Evolutionary conservation across 1,140 invertebrate genomes (phyloP).

Genomic region (Solenopsis fugax): DNA sequence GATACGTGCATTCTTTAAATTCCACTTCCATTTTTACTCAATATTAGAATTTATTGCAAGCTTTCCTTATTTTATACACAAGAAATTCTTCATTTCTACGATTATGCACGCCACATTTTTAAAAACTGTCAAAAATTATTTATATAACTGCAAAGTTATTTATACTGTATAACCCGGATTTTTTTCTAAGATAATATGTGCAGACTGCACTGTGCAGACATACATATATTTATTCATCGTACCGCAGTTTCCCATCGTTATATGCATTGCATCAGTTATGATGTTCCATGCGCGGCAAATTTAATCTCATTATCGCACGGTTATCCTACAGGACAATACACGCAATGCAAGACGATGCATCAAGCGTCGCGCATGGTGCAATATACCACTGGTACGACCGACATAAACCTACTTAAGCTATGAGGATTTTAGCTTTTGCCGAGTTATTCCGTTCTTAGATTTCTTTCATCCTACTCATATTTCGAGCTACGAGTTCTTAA

Average conservation of each 20-base stretch:
- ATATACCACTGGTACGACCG: neutral
- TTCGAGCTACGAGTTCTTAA: slow-evolving; percentile 20
- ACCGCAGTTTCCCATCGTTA: neutral
- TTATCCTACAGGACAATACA: slow-evolving; percentile 13
- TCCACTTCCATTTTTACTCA: neutral
- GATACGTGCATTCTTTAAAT: neutral
- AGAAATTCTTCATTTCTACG: neutral
- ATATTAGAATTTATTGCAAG: neutral
- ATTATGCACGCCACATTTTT: neutral
- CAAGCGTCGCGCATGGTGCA: neutral
- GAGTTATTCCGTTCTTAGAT: slow-evolving; percentile 32
- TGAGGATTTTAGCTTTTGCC: slow-evolving; percentile 34
- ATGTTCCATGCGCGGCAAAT: neutral
- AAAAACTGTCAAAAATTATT: neutral
- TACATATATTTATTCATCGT: neutral
- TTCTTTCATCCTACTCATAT: slow-evolving; percentile 37
- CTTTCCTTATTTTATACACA: neutral
- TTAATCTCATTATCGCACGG: slow-evolving; percentile 5
- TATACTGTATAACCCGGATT: neutral
- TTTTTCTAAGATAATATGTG: neutral
- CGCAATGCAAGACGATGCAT: neutral
- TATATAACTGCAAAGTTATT: neutral
- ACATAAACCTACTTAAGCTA: slow-evolving; percentile 47
- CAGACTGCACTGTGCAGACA: neutral
- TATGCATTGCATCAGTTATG: neutral